phyloP scores from a whole-genome alignment of 1,140 invertebrate species.

The Tetragonula clypearis region DNA sequence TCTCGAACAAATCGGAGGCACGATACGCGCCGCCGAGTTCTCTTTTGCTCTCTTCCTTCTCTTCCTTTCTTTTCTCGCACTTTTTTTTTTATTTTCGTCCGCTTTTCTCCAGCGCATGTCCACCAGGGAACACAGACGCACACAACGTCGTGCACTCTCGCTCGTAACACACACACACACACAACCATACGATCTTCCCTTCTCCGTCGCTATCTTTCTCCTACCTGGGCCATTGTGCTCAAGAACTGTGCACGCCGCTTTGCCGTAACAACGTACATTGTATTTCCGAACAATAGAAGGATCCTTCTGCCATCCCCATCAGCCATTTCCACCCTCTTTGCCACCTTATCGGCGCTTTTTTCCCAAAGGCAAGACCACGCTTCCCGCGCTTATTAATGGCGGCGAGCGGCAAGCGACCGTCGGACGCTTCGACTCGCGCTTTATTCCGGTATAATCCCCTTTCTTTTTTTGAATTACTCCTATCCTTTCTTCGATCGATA shows the following conservation, averaged over 20 bases:
- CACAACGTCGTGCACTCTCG: background rate
- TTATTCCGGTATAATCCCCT: background rate
- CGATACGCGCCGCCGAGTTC: background rate
- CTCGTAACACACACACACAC: background rate
- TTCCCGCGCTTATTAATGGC: slow-evolving; percentile 51
- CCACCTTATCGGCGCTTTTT: slow-evolving; percentile 70
- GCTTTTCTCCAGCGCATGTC: background rate
- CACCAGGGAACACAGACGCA: slow-evolving; percentile 6
- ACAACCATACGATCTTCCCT: slow-evolving; percentile 41
- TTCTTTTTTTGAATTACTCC: background rate
- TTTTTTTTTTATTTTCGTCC: background rate
- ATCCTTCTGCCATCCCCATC: slow-evolving; percentile 46
- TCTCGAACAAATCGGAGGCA: slow-evolving; percentile 2
- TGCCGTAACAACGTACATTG: slow-evolving; percentile 73
- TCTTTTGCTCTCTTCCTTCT: background rate
- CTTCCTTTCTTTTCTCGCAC: background rate
- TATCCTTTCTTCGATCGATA: background rate
- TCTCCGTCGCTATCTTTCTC: slow-evolving; percentile 42
- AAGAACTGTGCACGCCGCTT: slow-evolving; percentile 65
- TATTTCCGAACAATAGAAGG: slow-evolving; percentile 74
- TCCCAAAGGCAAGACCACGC: slow-evolving; percentile 52
- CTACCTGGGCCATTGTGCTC: slow-evolving; percentile 63
- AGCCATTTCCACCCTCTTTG: slow-evolving; percentile 13
- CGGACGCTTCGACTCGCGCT: slow-evolving; percentile 32
- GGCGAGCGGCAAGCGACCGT: background rate